Conservation (phyloP, 2,888 invertebrate species). For the Euzophera pinguis region DNA sequence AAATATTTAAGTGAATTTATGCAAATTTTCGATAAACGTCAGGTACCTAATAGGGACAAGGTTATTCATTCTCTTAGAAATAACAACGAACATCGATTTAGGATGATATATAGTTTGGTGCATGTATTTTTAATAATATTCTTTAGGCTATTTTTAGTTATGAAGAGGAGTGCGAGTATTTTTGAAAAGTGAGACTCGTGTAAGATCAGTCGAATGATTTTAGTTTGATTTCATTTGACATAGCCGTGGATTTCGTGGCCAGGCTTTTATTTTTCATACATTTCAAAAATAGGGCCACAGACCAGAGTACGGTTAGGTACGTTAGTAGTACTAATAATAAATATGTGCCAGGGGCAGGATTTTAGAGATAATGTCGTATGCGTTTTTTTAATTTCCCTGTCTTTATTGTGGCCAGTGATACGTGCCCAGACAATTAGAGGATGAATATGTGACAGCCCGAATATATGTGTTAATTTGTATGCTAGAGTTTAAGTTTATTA, state of each 20-base stretch:
- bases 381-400: neutral
- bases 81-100: slow-evolving; percentile 25
- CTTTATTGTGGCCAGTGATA: too few species aligned
- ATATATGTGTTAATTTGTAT: neutral
- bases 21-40: slow-evolving; percentile 52
- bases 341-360: too few species aligned
- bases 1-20: slow-evolving; percentile 30
- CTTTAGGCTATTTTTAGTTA: neutral
- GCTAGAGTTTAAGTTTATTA: neutral
- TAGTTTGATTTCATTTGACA: neutral
- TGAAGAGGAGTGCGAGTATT: neutral
- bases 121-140: neutral
- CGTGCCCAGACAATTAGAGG: neutral
- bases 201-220: neutral
- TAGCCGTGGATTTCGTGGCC: too few species aligned
- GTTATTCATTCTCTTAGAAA: slow-evolving; percentile 27
- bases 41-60: slow-evolving; percentile 72
- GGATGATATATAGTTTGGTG: slow-evolving; percentile 8
- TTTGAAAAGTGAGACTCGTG: too few species aligned
- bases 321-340: too few species aligned
- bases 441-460: neutral
- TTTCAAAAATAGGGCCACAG: too few species aligned
- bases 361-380: too few species aligned
- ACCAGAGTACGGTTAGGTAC: too few species aligned
- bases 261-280: too few species aligned